These are phyloP conservation scores for Rhyacophila evoluta DNA, from an alignment of 2,888 invertebrate genomes.

Conservation along the genomic window DNA sequence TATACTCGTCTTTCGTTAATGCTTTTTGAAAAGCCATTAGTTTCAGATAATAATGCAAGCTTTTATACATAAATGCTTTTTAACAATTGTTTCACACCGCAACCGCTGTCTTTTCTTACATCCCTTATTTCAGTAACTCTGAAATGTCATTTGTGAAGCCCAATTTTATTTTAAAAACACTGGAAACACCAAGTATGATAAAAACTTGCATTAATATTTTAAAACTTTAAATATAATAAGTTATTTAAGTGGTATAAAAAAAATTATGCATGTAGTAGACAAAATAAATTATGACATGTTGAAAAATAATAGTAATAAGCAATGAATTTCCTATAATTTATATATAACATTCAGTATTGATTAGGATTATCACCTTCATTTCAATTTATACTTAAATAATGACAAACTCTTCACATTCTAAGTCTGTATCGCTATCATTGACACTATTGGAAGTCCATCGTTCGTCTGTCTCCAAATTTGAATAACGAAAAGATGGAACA, in stretches of 20 bases:
- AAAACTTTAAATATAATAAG: no score
- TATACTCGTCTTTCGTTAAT: no score
- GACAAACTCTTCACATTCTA: constrained; percentile 81
- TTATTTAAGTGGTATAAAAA: neutral
- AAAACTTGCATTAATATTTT: no score
- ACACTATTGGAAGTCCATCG: constrained; percentile 66
- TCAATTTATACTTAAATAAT: constrained; percentile 66
- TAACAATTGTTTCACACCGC: no score
- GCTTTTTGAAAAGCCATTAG: no score
- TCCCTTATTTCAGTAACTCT: no score
- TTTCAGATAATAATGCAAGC: no score
- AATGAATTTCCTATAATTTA: neutral
- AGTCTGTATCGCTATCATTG: constrained; percentile 74
- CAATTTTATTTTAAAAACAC: no score
- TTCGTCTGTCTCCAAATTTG: constrained; percentile 69
- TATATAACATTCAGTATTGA: neutral
- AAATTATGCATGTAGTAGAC: neutral
- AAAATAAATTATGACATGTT: constrained; percentile 17
- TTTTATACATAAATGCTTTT: no score
- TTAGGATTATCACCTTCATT: neutral
- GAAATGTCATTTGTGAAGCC: no score
- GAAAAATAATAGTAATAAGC: neutral
- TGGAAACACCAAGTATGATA: no score
- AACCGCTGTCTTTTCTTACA: no score
- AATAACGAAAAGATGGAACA: constrained; percentile 69